Base-by-base conservation (phyloP, 2,888 invertebrate genomes). In the Fragum sueziense region DNA sequence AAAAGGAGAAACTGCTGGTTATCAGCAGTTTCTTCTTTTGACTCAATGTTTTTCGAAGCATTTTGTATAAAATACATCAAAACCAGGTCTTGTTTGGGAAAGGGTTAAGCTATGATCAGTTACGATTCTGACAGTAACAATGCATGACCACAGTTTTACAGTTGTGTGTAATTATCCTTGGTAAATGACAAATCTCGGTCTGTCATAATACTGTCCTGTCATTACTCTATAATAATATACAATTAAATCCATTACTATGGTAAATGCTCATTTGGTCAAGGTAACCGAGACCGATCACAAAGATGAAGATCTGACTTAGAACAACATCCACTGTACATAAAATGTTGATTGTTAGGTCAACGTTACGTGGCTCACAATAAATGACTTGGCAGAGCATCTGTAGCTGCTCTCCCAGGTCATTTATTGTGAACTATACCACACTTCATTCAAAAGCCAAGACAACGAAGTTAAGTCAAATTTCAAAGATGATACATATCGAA, bases 221-320 rank as follows among this genome's bases (percentile, higher is more conserved):
- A 61, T 61, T 11, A 27, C 31, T 9, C 25, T 61, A 61, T 61
- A 61, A 61, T 61, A 31, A 61, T 61, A 61, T 61, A 61, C 33
- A 61, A 33, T 61, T 61, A 29, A 61, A 33, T 33, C 61, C 31
- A 61, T 61, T 61, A 61, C 20, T n/a, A 61, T 31, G 29, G 61
- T 31, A 22, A 6, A n/a, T 25, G 4, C 9, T 27, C 3, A 57
- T 22, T 6, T 6, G 57, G 57, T 57, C 57, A 57, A n/a, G n/a
- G 25, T 57, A 14, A 57, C 25, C 17, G 20, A 14, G 2, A 14
- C 17, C 47, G n/a, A 3, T 20, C 37, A 37, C 6, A 47, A 47
- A 20, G 47, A 14, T 9, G 7, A 37, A 37, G 6, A 9, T 37
- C 37, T 37, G 14, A 9, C 14, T 37, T 37, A 14, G 37, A 37